Conservation (phyloP, 2,797 vertebrate genomes). For the Rhadinocentrus ornatus region DNA sequence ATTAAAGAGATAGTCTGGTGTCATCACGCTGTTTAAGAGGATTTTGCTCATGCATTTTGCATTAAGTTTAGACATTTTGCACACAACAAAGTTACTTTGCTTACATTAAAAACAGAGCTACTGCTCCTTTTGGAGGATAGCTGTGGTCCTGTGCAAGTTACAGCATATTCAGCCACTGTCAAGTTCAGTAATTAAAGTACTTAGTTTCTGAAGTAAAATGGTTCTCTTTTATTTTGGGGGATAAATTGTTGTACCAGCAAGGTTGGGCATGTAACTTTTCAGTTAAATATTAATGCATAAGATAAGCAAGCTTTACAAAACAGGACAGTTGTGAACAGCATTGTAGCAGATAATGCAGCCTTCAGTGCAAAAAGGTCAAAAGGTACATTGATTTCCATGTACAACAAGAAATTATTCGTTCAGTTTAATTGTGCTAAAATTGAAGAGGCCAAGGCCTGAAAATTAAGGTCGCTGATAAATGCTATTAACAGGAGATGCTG, state of each 20-base stretch:
- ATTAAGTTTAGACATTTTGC: slow-evolving; percentile 44
- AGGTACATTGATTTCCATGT: slow-evolving; percentile 98
- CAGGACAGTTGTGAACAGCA: slow-evolving; percentile 10
- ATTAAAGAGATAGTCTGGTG: slow-evolving; percentile 73
- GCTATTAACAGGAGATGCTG: slow-evolving; percentile 88
- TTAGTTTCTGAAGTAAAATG: neutral
- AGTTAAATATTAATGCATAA: neutral
- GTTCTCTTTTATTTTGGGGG: neutral
- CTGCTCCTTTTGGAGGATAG: neutral
- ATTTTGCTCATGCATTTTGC: slow-evolving; percentile 53
- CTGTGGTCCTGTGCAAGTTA: neutral
- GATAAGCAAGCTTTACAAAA: slow-evolving; percentile 23
- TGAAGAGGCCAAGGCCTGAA: slow-evolving; percentile 84
- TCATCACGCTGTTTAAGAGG: slow-evolving; percentile 52
- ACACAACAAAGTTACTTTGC: slow-evolving; percentile 6
- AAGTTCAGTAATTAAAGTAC: slow-evolving; percentile 9
- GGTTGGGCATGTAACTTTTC: neutral
- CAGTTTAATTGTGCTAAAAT: slow-evolving; percentile 92
- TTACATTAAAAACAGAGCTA: slow-evolving; percentile 2
- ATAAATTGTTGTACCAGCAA: neutral
- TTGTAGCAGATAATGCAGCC: slow-evolving; percentile 40
- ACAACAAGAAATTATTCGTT: slow-evolving; percentile 97
- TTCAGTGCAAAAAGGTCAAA: slow-evolving; percentile 83
- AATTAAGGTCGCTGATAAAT: slow-evolving; percentile 92
- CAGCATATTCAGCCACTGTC: neutral